Evolutionary conservation across 1,140 invertebrate genomes (phyloP).

Genomic region (Bombus difficillimus): DNA sequence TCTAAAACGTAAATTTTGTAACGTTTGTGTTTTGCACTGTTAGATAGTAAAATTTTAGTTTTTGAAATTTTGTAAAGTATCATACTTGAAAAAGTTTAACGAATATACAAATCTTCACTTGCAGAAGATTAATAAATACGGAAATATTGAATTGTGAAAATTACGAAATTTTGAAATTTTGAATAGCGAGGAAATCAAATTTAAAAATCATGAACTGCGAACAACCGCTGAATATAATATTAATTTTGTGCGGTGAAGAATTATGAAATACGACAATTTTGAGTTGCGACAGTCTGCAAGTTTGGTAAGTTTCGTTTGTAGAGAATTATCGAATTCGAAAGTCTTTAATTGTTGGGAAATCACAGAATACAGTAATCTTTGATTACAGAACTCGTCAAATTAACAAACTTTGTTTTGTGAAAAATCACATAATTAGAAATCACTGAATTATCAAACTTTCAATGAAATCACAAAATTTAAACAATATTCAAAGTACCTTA

Average conservation of each 20-base stretch:
- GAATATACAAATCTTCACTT: neutral
- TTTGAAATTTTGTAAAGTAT: too few relatives aligned
- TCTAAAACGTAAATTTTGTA: too few relatives aligned
- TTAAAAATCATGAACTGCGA: too few relatives aligned
- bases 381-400: too few relatives aligned
- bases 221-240: too few relatives aligned
- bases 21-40: neutral
- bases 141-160: neutral
- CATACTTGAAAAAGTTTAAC: too few relatives aligned
- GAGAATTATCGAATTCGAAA: neutral
- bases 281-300: neutral
- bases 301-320: neutral
- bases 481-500: too few relatives aligned
- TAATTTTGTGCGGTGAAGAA: too few relatives aligned
- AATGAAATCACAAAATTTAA: neutral
- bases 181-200: neutral
- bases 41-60: neutral
- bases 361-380: too few relatives aligned
- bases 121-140: neutral
- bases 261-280: too few relatives aligned
- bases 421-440: neutral
- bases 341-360: too few relatives aligned
- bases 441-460: neutral
- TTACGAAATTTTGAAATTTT: neutral
- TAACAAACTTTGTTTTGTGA: neutral